phyloP scores from a whole-genome alignment of 2,797 vertebrate genomes.

The Decapterus maruadsi region DNA sequence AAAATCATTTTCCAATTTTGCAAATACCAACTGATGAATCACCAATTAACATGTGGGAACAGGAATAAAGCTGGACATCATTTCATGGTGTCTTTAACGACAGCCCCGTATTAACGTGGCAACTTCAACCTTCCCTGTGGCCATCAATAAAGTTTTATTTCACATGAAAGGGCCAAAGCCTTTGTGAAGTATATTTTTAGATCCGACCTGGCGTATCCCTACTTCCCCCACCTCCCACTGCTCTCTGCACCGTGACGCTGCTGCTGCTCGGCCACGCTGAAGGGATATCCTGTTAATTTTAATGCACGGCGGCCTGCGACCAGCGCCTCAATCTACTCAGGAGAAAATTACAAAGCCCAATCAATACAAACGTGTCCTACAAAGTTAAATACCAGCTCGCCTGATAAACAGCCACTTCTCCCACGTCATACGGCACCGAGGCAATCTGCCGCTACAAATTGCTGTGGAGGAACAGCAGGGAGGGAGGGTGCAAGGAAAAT shows the following conservation, averaged over 20 bases:
- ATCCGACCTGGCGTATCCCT: not conserved
- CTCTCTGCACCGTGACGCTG: not conserved
- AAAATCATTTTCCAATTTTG: too few relatives aligned
- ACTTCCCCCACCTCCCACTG: too few relatives aligned
- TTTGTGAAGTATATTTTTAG: constrained; percentile 29
- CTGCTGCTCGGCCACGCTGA: constrained; percentile 50
- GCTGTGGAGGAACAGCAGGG: constrained; percentile 41
- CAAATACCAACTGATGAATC: too few relatives aligned
- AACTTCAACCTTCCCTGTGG: constrained; percentile 24
- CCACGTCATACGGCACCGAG: constrained; percentile 55
- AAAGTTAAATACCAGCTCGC: constrained; percentile 75
- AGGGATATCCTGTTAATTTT: constrained; percentile 67
- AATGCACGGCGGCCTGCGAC: constrained; percentile 61
- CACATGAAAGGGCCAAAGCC: constrained; percentile 6
- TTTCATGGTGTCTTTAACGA: not conserved
- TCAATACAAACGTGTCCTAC: constrained; percentile 79
- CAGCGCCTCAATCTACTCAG: constrained; percentile 69
- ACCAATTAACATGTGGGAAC: too few relatives aligned
- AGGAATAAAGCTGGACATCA: too few relatives aligned
- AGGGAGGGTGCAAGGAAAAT: constrained; percentile 23
- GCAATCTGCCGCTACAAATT: constrained; percentile 64
- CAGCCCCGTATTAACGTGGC: constrained; percentile 4
- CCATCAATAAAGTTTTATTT: not conserved
- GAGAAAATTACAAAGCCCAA: constrained; percentile 79
- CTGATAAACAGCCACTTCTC: constrained; percentile 75